A percentile compares a stretch with the other conserved stretches of the same genome.
Evolutionary conservation across 30 jellyfish, hydroid and myxozoan species (phyloP).

Genomic region (Kudoa iwatai): DNA sequence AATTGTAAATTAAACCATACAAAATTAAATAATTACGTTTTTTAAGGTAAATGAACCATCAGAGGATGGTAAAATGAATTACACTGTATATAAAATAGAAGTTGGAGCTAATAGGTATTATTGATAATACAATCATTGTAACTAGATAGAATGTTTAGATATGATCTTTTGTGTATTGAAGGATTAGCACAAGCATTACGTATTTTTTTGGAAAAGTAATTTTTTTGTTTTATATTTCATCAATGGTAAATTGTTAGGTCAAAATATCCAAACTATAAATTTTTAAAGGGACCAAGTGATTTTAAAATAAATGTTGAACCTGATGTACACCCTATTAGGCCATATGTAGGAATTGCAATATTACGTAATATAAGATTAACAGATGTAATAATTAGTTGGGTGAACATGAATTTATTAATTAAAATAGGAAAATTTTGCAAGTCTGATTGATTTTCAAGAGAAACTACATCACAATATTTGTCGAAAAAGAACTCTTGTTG

Average conservation of each 20-base stretch:
- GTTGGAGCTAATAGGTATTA: conserved; percentile 75
- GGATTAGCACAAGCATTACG: conserved; percentile 46
- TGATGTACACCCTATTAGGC: no score
- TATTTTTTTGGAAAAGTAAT: conserved; percentile 61
- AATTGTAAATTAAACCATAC: conserved; percentile 3
- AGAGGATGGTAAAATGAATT: conserved; percentile 1
- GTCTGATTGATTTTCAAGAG: conserved; percentile 93
- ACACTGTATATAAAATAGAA: conserved; percentile 34
- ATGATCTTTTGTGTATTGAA: conserved; percentile 74
- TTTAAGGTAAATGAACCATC: no score
- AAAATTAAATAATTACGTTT: no score
- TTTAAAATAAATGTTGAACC: no score
- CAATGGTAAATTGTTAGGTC: neutral
- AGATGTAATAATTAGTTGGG: no score
- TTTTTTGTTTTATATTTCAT: neutral
- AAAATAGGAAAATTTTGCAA: conserved; percentile 35
- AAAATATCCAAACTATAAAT: neutral
- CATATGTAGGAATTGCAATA: no score
- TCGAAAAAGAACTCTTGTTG: conserved; percentile 56
- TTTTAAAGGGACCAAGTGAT: neutral
- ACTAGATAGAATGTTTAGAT: conserved; percentile 7
- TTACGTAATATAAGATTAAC: no score
- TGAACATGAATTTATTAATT: neutral
- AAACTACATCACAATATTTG: conserved; percentile 68
- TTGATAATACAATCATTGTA: no score